Conservation (phyloP, 2,888 invertebrate genomes). For the Calameuta pallipes region DNA sequence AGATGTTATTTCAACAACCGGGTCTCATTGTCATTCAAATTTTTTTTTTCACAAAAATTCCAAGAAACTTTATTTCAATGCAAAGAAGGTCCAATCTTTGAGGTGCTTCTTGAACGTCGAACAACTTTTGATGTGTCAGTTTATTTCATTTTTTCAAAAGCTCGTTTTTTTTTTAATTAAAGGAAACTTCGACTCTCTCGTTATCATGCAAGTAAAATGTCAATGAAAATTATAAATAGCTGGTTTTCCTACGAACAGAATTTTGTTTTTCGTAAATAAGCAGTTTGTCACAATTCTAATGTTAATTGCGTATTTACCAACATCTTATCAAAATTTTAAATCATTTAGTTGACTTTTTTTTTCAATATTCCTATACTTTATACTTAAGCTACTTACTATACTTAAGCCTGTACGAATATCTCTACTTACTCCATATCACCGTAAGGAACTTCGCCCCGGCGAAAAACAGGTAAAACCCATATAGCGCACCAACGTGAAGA, state of each 20-base stretch:
- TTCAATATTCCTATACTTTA: no score
- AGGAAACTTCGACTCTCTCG: background rate
- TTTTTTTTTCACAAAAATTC: background rate
- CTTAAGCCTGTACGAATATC: background rate
- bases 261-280: no score
- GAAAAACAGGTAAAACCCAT: conserved; percentile 72
- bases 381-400: no score
- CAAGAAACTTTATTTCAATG: background rate
- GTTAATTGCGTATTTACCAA: no score
- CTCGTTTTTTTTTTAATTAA: background rate
- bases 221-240: no score
- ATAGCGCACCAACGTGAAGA: conserved; percentile 75
- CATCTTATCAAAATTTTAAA: no score
- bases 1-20: background rate
- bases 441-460: conserved; percentile 68
- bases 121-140: background rate
- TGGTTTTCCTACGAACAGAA: no score
- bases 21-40: background rate
- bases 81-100: background rate
- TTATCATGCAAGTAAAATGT: no score
- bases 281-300: no score
- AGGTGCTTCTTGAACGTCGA: background rate
- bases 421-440: conserved; percentile 70
- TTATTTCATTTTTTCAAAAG: background rate
- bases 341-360: no score